Evolutionary conservation across 2,113 vertebrate species (phyloP), one percentile per base, ranked within the genome.

Genomic region (Mobula birostris): DNA sequence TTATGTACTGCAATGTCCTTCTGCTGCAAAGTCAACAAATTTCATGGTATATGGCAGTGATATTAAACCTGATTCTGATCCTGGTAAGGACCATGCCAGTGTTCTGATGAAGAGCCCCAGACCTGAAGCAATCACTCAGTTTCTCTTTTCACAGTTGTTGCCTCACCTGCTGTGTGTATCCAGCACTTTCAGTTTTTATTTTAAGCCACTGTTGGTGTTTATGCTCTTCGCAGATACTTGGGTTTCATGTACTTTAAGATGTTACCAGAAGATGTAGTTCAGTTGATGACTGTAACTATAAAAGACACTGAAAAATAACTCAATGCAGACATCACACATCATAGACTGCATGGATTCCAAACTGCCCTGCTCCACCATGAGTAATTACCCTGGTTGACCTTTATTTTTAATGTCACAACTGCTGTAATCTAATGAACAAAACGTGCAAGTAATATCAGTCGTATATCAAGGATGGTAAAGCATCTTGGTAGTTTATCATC

Each of bases 201-300:
- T 19, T 58, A 17, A 5, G 15, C 29, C 61, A 66, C 66, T 66
- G 85, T 88, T 90, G 15, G 61, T 32, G 12, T 15, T 36, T 90
- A 17, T 90, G n/a, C 85, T 7, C 7, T 90, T 14, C 66, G 61
- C 14, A 27, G 17, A 29, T 29, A 29, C 63, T 90, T 32, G 58
- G 61, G n/a, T 90, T 66, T 90, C 85, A 66, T 90, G 61, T 90
- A 90, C 61, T 90, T 68, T 29, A 90, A 32, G 85, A 66, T 32
- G 29, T 90, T 90, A 66, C 15, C 27, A 90, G 61, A n/a, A 32
- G 85, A 17, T 90, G 85, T 2, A 29, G 61, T 29, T 15, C 85
- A 68, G 29, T 32, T 32, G 85, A 15, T 90, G 61, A 32, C 66
- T 32, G 85, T 68, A 66, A 66, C 61, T 2, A 29, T 63, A 68